A percentile compares a stretch with the other conserved stretches of the same genome.
phyloP scores from a whole-genome alignment of 2,888 invertebrate genomes.

The Drosophila kuntzei region DNA sequence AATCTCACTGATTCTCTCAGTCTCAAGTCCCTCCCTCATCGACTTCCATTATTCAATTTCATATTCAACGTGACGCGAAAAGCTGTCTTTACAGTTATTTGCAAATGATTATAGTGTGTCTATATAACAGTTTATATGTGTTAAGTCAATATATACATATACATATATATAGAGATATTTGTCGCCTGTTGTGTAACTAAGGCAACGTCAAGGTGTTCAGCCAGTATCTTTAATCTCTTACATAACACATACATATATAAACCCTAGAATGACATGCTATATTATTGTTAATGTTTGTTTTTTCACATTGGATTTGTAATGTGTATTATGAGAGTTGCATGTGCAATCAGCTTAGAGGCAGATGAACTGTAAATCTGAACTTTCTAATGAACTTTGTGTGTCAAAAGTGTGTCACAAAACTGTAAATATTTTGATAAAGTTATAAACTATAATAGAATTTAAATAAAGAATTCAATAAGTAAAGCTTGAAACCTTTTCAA shows the following conservation, averaged over 20 bases:
- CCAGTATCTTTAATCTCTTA: constrained; percentile 41
- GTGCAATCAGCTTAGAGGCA: constrained; percentile 27
- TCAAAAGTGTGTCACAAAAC: background rate
- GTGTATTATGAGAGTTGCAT: constrained; percentile 40
- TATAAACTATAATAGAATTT: no score
- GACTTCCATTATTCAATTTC: constrained; percentile 30
- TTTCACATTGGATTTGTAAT: constrained; percentile 23
- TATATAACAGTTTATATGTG: constrained; percentile 24
- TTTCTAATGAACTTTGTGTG: constrained; percentile 10
- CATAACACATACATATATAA: constrained; percentile 24
- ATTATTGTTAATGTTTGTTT: constrained; percentile 26
- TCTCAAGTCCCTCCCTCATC: background rate
- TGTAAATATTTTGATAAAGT: background rate
- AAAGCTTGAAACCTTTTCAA: no score
- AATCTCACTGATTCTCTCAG: constrained; percentile 31
- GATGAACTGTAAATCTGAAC: constrained; percentile 1
- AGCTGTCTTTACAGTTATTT: constrained; percentile 70
- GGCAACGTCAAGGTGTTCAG: constrained; percentile 11
- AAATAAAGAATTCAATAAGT: no score
- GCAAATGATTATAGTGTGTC: constrained; percentile 56
- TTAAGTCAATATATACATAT: constrained; percentile 11
- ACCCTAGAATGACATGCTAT: constrained; percentile 47
- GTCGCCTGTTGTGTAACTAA: constrained; percentile 37
- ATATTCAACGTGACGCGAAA: constrained; percentile 61
- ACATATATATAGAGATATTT: constrained; percentile 25